phyloP scores from a whole-genome alignment of 2,797 vertebrate species.

The Macropus fuliginosus region DNA sequence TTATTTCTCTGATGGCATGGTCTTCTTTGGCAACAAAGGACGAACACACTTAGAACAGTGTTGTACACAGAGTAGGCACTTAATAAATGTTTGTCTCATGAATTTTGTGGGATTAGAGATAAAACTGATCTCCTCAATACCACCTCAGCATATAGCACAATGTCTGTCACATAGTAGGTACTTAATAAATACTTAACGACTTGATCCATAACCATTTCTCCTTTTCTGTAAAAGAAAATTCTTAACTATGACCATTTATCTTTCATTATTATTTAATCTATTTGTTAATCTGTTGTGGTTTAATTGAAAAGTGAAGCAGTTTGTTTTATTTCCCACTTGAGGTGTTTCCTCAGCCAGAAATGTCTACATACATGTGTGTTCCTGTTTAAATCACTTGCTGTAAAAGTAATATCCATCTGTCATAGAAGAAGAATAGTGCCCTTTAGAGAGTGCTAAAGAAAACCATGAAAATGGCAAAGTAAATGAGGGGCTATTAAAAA shows the following conservation, averaged over 20 bases:
- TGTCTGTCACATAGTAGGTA: not conserved
- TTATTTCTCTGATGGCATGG: no score
- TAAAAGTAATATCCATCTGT: conserved; percentile 43
- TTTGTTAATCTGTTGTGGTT: not conserved
- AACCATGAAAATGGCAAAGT: not conserved
- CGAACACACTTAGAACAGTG: not conserved
- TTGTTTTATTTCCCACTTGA: not conserved
- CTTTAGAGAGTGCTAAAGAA: conserved; percentile 56
- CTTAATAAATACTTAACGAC: not conserved
- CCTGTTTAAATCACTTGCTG: conserved; percentile 43
- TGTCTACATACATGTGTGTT: not conserved
- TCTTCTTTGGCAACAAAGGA: no score
- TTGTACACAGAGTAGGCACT: not conserved
- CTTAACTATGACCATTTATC: conserved; percentile 11
- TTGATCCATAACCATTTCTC: not conserved
- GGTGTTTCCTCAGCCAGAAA: conserved; percentile 27
- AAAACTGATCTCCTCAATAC: not conserved
- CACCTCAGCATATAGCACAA: not conserved
- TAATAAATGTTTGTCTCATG: not conserved
- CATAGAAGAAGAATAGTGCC: conserved; percentile 21
- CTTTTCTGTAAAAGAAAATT: not conserved
- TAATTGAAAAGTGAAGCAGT: not conserved
- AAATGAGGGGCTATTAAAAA: conserved; percentile 48
- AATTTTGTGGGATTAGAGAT: not conserved
- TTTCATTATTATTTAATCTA: conserved; percentile 41